Evolutionary conservation across 2,113 vertebrate species (phyloP).

Genomic region (Melanostigma gelatinosum): DNA sequence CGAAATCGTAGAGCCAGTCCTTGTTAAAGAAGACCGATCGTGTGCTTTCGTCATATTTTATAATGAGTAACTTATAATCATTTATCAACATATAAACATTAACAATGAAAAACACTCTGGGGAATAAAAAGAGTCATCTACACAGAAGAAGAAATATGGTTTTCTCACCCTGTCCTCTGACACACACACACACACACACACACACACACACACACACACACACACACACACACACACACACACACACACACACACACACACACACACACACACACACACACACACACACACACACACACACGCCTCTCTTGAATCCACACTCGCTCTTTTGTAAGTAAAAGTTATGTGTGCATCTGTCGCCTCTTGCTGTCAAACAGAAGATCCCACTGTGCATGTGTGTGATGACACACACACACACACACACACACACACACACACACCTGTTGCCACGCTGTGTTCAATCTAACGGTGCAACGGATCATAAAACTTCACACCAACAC

Average conservation of each 20-base stretch:
- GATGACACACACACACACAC: constrained; percentile 31
- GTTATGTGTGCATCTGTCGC: constrained; percentile 64
- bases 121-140: not conserved
- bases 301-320: constrained; percentile 11
- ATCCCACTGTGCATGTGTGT: constrained; percentile 40
- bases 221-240: constrained; percentile 19
- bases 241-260: constrained; percentile 19
- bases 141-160: too few species aligned
- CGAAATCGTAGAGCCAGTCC: not conserved
- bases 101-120: not conserved
- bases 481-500: not conserved
- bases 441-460: constrained; percentile 50
- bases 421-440: not conserved
- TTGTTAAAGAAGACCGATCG: not conserved
- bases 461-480: not conserved
- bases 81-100: too few species aligned
- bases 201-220: too few species aligned
- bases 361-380: constrained; percentile 58
- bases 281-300: constrained; percentile 18
- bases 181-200: not conserved
- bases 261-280: constrained; percentile 18
- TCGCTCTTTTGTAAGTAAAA: constrained; percentile 53
- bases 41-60: too few species aligned
- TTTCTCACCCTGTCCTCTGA: too few species aligned
- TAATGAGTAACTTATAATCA: too few species aligned